Conservation (phyloP, 2,113 vertebrate genomes). For the Climacteris rufus region DNA sequence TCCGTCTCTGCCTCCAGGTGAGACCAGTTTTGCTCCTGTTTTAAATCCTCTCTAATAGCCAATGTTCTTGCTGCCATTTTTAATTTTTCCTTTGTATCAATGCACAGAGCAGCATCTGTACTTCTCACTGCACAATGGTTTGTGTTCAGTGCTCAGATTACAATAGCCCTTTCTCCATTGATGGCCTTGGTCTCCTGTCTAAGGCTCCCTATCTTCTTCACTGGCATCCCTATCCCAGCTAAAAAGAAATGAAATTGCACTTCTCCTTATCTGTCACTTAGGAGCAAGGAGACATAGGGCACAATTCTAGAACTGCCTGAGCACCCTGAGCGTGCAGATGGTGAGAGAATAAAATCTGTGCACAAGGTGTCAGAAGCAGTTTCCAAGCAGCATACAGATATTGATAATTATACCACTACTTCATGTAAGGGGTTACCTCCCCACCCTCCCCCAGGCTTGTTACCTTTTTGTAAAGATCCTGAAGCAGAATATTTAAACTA, state of each 20-base stretch:
- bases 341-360: not conserved
- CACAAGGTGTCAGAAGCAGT: not conserved
- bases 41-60: not conserved
- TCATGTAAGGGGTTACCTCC: not conserved
- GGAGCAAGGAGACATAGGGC: not conserved
- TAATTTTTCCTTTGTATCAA: not conserved
- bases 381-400: not conserved
- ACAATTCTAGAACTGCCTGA: not conserved
- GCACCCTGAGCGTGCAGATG: not conserved
- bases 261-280: not conserved
- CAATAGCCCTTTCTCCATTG: not conserved
- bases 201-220: not conserved
- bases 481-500: not conserved
- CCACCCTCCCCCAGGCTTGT: not conserved
- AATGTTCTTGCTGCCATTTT: not conserved
- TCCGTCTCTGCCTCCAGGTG: conserved; percentile 85
- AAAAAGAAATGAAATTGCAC: not conserved
- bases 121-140: not conserved
- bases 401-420: not conserved
- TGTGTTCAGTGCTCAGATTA: not conserved
- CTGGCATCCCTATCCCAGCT: not conserved
- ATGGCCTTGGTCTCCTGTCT: not conserved
- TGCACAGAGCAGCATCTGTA: not conserved
- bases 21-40: not conserved
- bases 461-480: not conserved